phyloP scores from a whole-genome alignment of 2,888 invertebrate genomes.

The Ophion ellenae region DNA sequence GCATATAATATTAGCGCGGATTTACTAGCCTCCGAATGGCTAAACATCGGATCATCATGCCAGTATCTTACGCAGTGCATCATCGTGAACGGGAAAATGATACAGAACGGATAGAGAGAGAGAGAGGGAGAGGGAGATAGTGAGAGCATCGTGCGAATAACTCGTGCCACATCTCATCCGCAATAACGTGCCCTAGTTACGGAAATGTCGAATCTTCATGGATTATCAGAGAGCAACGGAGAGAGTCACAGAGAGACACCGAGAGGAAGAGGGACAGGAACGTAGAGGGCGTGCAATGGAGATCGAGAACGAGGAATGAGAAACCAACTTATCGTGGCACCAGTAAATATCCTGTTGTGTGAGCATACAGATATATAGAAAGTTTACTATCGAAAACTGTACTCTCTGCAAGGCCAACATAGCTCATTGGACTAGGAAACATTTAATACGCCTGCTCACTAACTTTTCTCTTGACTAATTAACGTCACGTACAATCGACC shows the following conservation, averaged over 20 bases:
- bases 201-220: conserved; percentile 58
- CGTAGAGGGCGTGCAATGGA: conserved; percentile 26
- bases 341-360: conserved; percentile 8
- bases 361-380: not conserved
- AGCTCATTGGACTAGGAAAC: conserved; percentile 31
- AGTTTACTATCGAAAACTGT: conserved; percentile 20
- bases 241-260: not conserved
- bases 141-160: conserved; percentile 41
- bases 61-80: conserved; percentile 19
- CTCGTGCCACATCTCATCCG: conserved; percentile 49
- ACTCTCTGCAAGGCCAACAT: not conserved
- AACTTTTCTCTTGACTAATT: not conserved
- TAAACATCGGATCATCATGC: conserved; percentile 42
- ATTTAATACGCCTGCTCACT: not conserved
- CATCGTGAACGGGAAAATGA: conserved; percentile 1
- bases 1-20: conserved; percentile 7
- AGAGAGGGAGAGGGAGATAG: conserved; percentile 14
- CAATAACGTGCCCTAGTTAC: conserved; percentile 58
- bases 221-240: conserved; percentile 18
- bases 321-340: conserved; percentile 24
- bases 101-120: conserved; percentile 7
- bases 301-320: conserved; percentile 28
- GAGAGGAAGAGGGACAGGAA: conserved; percentile 25
- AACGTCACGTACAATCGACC: not conserved
- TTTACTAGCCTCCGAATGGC: conserved; percentile 38